phyloP scores from a whole-genome alignment of 2,888 invertebrate genomes.

The Hypsopygia costalis region DNA sequence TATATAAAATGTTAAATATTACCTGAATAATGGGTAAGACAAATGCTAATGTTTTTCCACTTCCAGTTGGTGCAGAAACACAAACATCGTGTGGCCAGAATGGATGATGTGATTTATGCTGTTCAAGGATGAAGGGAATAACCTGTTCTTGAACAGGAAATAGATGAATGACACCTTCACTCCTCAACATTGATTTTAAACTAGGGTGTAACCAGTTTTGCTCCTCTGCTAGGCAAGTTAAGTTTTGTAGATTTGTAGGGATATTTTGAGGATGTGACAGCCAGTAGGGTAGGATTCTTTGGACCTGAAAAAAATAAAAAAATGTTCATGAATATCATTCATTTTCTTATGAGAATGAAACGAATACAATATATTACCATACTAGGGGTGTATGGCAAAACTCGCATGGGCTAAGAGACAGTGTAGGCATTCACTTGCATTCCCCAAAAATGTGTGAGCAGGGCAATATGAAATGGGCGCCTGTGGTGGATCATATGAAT shows the following conservation, averaged over 20 bases:
- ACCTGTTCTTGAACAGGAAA: slow-evolving; percentile 93
- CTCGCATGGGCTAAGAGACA: no score
- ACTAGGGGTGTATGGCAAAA: no score
- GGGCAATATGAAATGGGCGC: no score
- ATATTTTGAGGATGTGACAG: slow-evolving; percentile 89
- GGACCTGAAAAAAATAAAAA: slow-evolving; percentile 74
- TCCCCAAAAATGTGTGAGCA: no score
- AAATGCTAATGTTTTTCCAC: slow-evolving; percentile 98
- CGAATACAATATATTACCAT: no score
- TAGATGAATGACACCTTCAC: slow-evolving; percentile 86
- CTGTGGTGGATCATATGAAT: no score
- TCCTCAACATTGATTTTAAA: slow-evolving; percentile 82
- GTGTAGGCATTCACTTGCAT: no score
- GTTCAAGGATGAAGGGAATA: slow-evolving; percentile 87
- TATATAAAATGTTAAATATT: slow-evolving; percentile 13
- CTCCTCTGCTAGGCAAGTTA: slow-evolving; percentile 74
- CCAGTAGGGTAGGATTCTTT: slow-evolving; percentile 93
- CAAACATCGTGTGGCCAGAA: slow-evolving; percentile 94
- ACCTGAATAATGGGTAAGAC: slow-evolving; percentile 94
- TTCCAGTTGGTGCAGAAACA: slow-evolving; percentile 98
- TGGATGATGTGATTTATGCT: slow-evolving; percentile 78
- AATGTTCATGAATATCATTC: no score
- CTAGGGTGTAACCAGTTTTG: slow-evolving; percentile 82
- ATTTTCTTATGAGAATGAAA: no score
- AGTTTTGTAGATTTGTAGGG: slow-evolving; percentile 84